Evolutionary conservation across 2,113 vertebrate species (phyloP).

Genomic region (Etheostoma spectabile): DNA sequence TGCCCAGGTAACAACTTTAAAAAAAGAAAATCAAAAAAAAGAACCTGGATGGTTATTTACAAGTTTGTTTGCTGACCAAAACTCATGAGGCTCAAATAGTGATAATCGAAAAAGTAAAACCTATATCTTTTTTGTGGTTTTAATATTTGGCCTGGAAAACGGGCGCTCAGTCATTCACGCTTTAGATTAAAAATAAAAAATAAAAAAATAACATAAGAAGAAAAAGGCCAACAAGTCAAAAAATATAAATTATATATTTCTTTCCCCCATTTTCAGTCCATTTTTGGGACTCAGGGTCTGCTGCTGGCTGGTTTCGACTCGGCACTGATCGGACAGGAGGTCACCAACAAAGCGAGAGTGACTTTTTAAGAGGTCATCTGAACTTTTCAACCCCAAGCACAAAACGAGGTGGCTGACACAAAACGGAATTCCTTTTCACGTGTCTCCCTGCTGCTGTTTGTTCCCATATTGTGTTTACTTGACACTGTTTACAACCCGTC

Average conservation of each 20-base stretch:
- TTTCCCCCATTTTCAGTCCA: background rate
- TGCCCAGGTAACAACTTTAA: background rate
- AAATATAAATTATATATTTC: background rate
- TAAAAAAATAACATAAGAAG: too few species aligned
- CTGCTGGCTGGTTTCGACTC: conserved; percentile 6
- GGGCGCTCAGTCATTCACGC: background rate
- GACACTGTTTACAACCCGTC: conserved; percentile 74
- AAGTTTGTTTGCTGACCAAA: background rate
- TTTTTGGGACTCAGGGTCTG: background rate
- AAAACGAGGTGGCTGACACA: conserved; percentile 74
- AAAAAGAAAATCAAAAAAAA: background rate
- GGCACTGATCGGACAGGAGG: conserved; percentile 54
- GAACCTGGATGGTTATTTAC: background rate
- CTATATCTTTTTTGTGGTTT: background rate
- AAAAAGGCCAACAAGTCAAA: background rate
- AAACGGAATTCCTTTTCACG: conserved; percentile 78
- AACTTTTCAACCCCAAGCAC: conserved; percentile 80
- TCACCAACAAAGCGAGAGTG: conserved; percentile 77
- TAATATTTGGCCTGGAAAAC: background rate
- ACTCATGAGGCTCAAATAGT: background rate
- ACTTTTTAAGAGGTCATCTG: conserved; percentile 70
- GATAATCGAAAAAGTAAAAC: too few species aligned
- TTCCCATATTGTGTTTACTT: conserved; percentile 78
- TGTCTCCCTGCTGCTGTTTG: conserved; percentile 69
- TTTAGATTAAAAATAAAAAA: background rate